Conservation (phyloP, 2,888 invertebrate genomes). For the Anticlea derivata region DNA sequence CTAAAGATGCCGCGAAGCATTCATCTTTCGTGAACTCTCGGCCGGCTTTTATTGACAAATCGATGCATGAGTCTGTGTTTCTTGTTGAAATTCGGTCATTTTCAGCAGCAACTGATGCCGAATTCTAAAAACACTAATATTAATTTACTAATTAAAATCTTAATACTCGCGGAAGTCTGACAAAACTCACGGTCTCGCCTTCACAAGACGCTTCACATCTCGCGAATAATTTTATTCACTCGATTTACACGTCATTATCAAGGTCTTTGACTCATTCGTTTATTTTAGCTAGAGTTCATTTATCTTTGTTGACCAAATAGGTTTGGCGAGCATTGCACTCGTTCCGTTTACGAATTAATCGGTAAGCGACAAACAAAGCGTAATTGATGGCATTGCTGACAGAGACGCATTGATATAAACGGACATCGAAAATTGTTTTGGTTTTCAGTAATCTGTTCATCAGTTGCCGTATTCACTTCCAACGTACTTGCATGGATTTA, state of each 20-base stretch:
- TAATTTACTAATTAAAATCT: conserved; percentile 34
- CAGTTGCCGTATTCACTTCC: not conserved
- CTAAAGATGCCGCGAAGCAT: too few relatives aligned
- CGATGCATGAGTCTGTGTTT: too few relatives aligned
- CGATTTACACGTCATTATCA: conserved; percentile 68
- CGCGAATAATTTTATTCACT: conserved; percentile 65
- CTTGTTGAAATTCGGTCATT: conserved; percentile 1
- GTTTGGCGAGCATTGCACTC: conserved; percentile 51
- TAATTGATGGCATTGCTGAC: conserved; percentile 14
- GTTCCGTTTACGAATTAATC: conserved; percentile 25
- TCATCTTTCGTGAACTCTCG: too few relatives aligned
- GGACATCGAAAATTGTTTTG: not conserved
- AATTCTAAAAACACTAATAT: conserved; percentile 5
- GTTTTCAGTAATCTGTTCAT: not conserved
- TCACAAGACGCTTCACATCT: conserved; percentile 36
- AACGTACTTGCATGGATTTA: not conserved
- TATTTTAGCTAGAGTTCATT: conserved; percentile 67
- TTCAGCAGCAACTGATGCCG: not conserved
- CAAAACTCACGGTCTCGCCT: conserved; percentile 42
- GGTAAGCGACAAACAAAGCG: conserved; percentile 20
- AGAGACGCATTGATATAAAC: conserved; percentile 18
- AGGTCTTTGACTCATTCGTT: conserved; percentile 74
- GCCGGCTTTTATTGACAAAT: too few relatives aligned
- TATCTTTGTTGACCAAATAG: conserved; percentile 62
- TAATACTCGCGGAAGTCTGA: conserved; percentile 48